Percentiles rank a stretch among this genome's conserved stretches.
These are phyloP conservation scores for Corythornis cristatus DNA, from an alignment of 2,113 vertebrate genomes.

Conservation along the genomic window DNA sequence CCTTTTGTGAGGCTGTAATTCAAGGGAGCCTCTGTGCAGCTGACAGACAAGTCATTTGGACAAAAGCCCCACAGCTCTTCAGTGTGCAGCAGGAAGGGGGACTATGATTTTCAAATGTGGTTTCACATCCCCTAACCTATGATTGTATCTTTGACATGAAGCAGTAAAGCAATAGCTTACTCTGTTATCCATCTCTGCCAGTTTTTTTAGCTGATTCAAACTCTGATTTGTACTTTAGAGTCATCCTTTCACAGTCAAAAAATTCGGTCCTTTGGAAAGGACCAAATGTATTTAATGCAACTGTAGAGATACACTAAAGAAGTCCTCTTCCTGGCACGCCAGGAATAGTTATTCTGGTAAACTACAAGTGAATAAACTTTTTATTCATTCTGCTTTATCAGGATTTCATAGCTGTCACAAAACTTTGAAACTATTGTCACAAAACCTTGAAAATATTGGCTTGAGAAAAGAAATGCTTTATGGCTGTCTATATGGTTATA, in stretches of 20 bases:
- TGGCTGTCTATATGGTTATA: not conserved
- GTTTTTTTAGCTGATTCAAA: conserved; percentile 32
- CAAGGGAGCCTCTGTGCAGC: not conserved
- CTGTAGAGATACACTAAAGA: not conserved
- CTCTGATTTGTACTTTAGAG: conserved; percentile 28
- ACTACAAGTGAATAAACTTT: conserved; percentile 45
- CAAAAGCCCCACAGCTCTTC: not conserved
- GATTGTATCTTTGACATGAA: not conserved
- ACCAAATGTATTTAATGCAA: not conserved
- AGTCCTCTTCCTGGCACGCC: not conserved
- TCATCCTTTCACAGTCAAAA: not conserved
- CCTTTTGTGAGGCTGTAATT: conserved; percentile 13
- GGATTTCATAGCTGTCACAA: conserved; percentile 63
- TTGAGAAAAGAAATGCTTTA: conserved; percentile 14
- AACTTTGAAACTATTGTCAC: conserved; percentile 54
- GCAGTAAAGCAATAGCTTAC: conserved; percentile 17
- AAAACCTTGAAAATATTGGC: conserved; percentile 47
- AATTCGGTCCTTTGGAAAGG: not conserved
- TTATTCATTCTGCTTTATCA: conserved; percentile 27
- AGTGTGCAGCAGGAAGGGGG: not conserved
- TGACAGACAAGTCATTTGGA: conserved; percentile 29
- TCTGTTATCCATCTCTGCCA: conserved; percentile 43
- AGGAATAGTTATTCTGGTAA: not conserved
- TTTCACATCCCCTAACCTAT: not conserved
- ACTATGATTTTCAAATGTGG: not conserved